Percentiles rank a stretch among this genome's conserved stretches.
Evolutionary conservation across 2,888 invertebrate species (phyloP).

Genomic region (Schizotus pectinicornis): DNA sequence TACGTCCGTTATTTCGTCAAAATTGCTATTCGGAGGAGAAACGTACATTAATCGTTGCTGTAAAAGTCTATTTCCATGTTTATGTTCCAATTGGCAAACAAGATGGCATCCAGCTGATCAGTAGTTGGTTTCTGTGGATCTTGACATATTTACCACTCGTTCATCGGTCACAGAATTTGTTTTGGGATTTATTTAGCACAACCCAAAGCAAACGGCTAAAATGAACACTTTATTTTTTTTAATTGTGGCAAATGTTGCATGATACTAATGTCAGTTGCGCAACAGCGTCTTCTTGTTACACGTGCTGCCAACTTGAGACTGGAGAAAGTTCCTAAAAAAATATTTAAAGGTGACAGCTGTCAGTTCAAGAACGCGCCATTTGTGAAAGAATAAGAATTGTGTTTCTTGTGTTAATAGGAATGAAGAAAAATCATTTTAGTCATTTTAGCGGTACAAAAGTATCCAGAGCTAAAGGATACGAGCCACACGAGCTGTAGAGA

Average conservation of each 20-base stretch:
- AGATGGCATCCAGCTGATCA: conserved; percentile 57
- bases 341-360: conserved; percentile 8
- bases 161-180: conserved; percentile 2
- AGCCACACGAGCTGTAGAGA: too few relatives aligned
- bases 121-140: conserved; percentile 38
- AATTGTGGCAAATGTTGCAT: conserved; percentile 37
- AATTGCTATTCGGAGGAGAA: conserved; percentile 14
- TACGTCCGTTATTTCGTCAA: conserved; percentile 7
- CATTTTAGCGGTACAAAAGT: too few relatives aligned
- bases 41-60: conserved; percentile 33
- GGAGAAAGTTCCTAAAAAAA: conserved; percentile 10
- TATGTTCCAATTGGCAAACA: conserved; percentile 53
- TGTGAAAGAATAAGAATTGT: background rate
- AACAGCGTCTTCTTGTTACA: conserved; percentile 47
- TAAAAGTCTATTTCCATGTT: conserved; percentile 55
- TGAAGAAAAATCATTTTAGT: too few relatives aligned
- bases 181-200: conserved; percentile 10
- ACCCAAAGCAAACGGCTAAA: conserved; percentile 18
- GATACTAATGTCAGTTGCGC: conserved; percentile 53
- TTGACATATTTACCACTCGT: conserved; percentile 13
- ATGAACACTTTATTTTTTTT: conserved; percentile 25
- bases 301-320: conserved; percentile 11
- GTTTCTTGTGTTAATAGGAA: too few relatives aligned
- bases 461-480: too few relatives aligned
- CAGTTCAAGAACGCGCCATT: background rate